These are phyloP conservation scores for Drosophila biarmipes DNA, from an alignment of 1,140 invertebrate genomes.

Conservation along the genomic window DNA sequence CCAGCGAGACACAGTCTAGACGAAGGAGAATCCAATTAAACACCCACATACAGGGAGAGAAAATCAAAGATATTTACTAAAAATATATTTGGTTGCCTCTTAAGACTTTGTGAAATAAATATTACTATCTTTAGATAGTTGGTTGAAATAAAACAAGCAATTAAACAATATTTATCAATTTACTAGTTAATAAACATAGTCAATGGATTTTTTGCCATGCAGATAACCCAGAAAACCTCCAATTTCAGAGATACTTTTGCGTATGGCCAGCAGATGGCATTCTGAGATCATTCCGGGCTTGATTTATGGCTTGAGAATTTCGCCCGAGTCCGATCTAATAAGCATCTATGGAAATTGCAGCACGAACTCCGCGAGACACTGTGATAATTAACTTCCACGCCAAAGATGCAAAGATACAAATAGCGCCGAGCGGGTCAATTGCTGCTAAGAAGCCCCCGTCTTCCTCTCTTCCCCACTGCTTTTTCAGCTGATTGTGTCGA, in stretches of 20 bases:
- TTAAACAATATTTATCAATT: too few species aligned
- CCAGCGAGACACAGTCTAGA: constrained; percentile 51
- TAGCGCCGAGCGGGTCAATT: constrained; percentile 42
- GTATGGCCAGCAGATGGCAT: constrained; percentile 52
- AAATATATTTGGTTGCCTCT: too few species aligned
- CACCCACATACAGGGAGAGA: constrained; percentile 23
- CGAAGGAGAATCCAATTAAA: constrained; percentile 30
- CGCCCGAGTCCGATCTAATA: constrained; percentile 59
- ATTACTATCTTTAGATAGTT: too few species aligned
- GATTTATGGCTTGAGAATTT: constrained; percentile 68
- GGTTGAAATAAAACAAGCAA: too few species aligned
- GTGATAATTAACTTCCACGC: constrained; percentile 77
- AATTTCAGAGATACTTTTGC: background rate
- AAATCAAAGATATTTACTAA: background rate
- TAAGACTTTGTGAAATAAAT: too few species aligned
- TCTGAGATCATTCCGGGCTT: constrained; percentile 54
- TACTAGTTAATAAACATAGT: too few species aligned
- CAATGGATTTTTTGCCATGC: background rate
- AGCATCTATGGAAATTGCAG: constrained; percentile 75
- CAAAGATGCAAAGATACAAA: constrained; percentile 62
- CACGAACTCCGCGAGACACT: constrained; percentile 70
- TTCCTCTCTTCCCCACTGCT: background rate
- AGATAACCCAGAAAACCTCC: constrained; percentile 1
- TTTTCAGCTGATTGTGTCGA: constrained; percentile 60
- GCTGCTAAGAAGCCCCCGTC: constrained; percentile 4